Percentiles rank a stretch among this genome's conserved stretches.
These are phyloP conservation scores for Parnassius glacialis DNA, from an alignment of 2,888 invertebrate species.

Conservation along the genomic window DNA sequence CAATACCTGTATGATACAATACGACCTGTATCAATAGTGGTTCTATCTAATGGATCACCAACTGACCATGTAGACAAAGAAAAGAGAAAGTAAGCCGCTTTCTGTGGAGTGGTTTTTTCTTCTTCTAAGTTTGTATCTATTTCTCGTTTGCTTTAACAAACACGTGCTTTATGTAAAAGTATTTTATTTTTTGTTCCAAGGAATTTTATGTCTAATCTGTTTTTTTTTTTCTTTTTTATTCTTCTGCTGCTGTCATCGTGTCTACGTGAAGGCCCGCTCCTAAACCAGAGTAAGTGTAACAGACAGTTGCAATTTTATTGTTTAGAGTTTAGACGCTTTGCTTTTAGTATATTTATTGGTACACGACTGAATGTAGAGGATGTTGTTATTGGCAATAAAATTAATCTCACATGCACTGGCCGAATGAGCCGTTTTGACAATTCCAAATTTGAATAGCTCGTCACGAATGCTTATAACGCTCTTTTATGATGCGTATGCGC, in stretches of 20 bases:
- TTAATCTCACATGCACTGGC: constrained; percentile 38
- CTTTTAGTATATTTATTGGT: constrained; percentile 59
- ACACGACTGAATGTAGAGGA: constrained; percentile 49
- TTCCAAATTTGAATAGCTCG: constrained; percentile 43
- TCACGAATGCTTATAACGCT: constrained; percentile 54
- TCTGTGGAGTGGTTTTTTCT: constrained; percentile 10
- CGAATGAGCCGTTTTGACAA: constrained; percentile 38
- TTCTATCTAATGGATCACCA: not conserved
- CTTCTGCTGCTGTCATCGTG: constrained; percentile 61
- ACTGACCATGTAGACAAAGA: not conserved
- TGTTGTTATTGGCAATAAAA: constrained; percentile 52
- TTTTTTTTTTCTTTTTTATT: constrained; percentile 59
- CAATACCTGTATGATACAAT: constrained; percentile 49
- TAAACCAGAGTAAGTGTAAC: constrained; percentile 84
- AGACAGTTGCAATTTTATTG: constrained; percentile 36
- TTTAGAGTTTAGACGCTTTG: constrained; percentile 54
- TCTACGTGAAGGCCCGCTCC: constrained; percentile 83
- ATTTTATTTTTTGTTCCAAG: constrained; percentile 22
- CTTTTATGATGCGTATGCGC: constrained; percentile 66
- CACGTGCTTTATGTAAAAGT: constrained; percentile 25
- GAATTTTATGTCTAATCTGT: constrained; percentile 52
- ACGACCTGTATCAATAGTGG: constrained; percentile 29
- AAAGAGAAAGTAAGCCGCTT: constrained; percentile 1
- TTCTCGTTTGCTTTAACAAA: constrained; percentile 35
- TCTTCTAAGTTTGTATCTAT: constrained; percentile 25